These are phyloP conservation scores for Poeciliopsis occidentalis DNA, from an alignment of 2,113 vertebrate genomes.

Conservation along the genomic window DNA sequence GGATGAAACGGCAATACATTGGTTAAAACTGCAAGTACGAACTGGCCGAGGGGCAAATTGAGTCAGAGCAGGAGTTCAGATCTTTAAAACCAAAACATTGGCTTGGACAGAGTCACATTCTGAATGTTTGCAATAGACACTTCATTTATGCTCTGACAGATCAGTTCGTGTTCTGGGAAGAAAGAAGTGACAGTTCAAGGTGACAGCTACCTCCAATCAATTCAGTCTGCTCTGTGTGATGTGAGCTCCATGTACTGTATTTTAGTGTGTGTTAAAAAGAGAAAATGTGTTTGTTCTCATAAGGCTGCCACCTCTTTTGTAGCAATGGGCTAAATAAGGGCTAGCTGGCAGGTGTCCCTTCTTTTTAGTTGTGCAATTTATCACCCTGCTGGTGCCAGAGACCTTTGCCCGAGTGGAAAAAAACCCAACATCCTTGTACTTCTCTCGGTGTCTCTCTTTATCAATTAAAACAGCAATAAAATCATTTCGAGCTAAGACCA, in stretches of 20 bases:
- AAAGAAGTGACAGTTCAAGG: conserved; percentile 73
- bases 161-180: conserved; percentile 56
- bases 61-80: neutral
- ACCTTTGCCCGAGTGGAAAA: conserved; percentile 60
- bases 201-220: conserved; percentile 60
- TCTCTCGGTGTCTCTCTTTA: conserved; percentile 10
- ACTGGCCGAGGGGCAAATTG: neutral
- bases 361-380: conserved; percentile 78
- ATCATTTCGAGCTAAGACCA: conserved; percentile 20
- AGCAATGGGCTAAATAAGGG: conserved; percentile 34
- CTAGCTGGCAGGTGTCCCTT: conserved; percentile 77
- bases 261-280: conserved; percentile 18
- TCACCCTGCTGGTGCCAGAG: conserved; percentile 73
- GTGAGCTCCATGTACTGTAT: conserved; percentile 36
- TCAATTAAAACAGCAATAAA: conserved; percentile 27
- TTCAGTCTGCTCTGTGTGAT: conserved; percentile 41
- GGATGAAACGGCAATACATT: neutral
- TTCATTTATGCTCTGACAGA: conserved; percentile 67
- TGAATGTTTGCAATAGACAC: conserved; percentile 39
- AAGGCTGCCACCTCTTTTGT: conserved; percentile 46
- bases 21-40: neutral
- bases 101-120: conserved; percentile 23
- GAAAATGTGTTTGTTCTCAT: conserved; percentile 22
- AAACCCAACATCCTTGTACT: conserved; percentile 27
- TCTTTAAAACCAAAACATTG: neutral